Base-by-base conservation (phyloP, 2,888 invertebrate genomes). In the Nomada fucata region DNA sequence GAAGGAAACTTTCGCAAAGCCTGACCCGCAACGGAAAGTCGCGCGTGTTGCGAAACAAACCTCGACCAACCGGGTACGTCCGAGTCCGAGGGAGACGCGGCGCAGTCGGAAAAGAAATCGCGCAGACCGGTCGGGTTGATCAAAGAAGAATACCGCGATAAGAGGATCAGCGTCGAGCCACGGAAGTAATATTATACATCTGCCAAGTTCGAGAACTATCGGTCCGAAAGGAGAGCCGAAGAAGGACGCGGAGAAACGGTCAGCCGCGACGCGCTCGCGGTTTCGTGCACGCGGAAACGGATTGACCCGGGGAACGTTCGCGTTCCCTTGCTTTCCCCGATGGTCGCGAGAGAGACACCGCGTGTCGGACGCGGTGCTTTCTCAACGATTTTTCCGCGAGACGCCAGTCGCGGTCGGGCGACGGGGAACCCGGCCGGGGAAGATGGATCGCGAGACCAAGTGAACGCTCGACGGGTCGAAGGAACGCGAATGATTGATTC, bases 271-370 rank as follows among this genome's bases (percentile, higher is more conserved):
- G 75, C 78, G 75, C 70, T 74, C 75, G 42, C n/a, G 61, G 65
- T 77, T 71, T 87, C 85, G 73, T 81, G 68, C 60, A 79, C 78
- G 73, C 61, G 23, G 67, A 70, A 75, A 81, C 74, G 83, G 75
- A 86, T 82, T 85, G 88, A 85, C 86, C 71, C 77, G 55, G 83
- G 79, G 85, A 88, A 85, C 85, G 83, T 77, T 81, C 82, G 60
- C 79, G 81, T 86, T 86, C 60, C 61, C 73, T 50, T 55, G 83
- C 68, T 84, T 81, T 83, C 65, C 59, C 68, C 67, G 83, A n/a
- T 70, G 78, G 50, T 61, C 63, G 55, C 52, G 61, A 67, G 60
- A 36, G 29, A 60, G 60, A n/a, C n/a, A n/a, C n/a, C n/a, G n/a
- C n/a, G n/a, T n/a, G n/a, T n/a, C n/a, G n/a, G n/a, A n/a, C n/a